These are phyloP conservation scores for Echinarachnius parma DNA, from an alignment of 53 echinoderm and acorn worm species.

Conservation along the genomic window DNA sequence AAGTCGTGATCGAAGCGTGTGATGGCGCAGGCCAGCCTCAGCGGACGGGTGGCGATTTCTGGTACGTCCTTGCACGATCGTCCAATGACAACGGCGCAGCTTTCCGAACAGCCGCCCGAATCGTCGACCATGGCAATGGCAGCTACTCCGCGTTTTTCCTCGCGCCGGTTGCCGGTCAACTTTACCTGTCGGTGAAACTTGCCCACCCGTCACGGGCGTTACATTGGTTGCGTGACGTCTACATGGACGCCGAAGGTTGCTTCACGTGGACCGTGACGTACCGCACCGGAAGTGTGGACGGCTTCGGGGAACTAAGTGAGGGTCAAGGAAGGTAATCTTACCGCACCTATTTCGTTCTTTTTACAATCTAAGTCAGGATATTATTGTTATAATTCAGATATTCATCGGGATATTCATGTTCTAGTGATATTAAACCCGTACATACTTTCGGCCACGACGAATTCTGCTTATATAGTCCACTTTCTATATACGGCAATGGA, in stretches of 20 bases:
- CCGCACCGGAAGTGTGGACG: neutral
- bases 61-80: conserved; percentile 18
- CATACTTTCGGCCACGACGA: too few relatives aligned
- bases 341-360: too few relatives aligned
- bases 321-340: too few relatives aligned
- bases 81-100: neutral
- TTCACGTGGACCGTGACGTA: conserved; percentile 27
- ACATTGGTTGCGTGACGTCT: conserved; percentile 39
- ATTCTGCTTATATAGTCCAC: too few relatives aligned
- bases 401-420: too few relatives aligned
- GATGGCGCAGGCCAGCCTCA: conserved; percentile 13
- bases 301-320: too few relatives aligned
- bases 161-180: conserved; percentile 14
- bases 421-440: too few relatives aligned
- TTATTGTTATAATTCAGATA: too few relatives aligned
- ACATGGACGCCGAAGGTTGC: conserved; percentile 36
- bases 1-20: conserved; percentile 16
- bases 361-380: too few relatives aligned
- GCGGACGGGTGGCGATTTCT: conserved; percentile 27
- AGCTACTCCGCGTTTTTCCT: conserved; percentile 35
- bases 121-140: conserved; percentile 34
- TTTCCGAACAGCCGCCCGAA: conserved; percentile 26
- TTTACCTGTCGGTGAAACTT: neutral
- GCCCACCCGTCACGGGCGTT: conserved; percentile 24
- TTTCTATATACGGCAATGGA: too few relatives aligned